Percentiles rank a stretch among this genome's conserved stretches.
phyloP scores from a whole-genome alignment of 2,888 invertebrate species.

The Plusia festucae region DNA sequence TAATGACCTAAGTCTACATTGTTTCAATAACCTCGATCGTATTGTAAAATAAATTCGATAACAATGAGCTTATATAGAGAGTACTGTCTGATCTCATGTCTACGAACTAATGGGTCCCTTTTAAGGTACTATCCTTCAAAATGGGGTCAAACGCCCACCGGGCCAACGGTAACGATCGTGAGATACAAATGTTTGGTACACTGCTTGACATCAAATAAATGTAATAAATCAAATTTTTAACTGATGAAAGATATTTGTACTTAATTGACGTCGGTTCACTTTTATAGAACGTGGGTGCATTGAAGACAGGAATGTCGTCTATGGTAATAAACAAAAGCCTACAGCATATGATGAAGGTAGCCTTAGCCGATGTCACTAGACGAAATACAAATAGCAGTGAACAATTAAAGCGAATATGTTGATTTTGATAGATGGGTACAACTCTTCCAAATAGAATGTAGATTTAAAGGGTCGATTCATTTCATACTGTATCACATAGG shows the following conservation, averaged over 20 bases:
- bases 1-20: constrained; percentile 44
- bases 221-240: constrained; percentile 58
- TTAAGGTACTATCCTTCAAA: constrained; percentile 72
- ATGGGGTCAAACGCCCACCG: constrained; percentile 76
- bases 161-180: constrained; percentile 74
- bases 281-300: constrained; percentile 33
- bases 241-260: constrained; percentile 36
- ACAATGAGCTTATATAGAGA: constrained; percentile 67
- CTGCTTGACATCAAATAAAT: constrained; percentile 67
- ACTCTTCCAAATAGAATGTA: too few species aligned
- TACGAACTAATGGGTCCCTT: constrained; percentile 76
- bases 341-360: constrained; percentile 17
- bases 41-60: constrained; percentile 57
- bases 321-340: constrained; percentile 30
- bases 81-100: constrained; percentile 68
- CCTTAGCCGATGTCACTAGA: too few species aligned
- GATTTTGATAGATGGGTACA: too few species aligned
- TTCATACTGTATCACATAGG: too few species aligned
- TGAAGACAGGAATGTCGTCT: constrained; percentile 11
- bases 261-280: constrained; percentile 37
- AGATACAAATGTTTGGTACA: constrained; percentile 67
- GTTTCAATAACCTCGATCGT: constrained; percentile 38
- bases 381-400: constrained; percentile 55
- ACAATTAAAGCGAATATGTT: constrained; percentile 36
- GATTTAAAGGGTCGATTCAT: too few species aligned